Evolutionary conservation across 2,113 vertebrate genomes (phyloP).

Genomic region (Nibea albiflora): DNA sequence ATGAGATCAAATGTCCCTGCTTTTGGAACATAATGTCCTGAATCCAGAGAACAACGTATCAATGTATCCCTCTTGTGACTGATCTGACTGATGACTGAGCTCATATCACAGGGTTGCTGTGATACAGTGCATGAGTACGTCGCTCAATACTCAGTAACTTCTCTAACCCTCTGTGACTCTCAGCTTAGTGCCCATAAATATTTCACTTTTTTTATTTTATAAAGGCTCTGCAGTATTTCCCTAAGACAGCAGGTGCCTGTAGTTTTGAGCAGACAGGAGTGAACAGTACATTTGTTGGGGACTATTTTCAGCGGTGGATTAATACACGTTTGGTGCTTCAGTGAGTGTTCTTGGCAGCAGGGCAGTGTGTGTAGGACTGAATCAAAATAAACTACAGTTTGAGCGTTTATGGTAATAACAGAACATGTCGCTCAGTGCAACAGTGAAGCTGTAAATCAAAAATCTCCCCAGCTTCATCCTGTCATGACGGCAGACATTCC

Average conservation of each 20-base stretch:
- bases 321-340: neutral
- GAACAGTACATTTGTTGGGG: neutral
- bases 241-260: neutral
- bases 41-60: neutral
- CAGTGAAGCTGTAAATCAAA: neutral
- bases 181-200: neutral
- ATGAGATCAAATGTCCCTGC: neutral
- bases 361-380: neutral
- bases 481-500: neutral
- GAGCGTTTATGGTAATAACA: neutral
- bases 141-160: neutral
- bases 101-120: neutral
- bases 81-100: neutral
- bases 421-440: neutral
- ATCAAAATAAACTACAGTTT: neutral
- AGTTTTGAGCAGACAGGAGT: neutral
- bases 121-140: neutral
- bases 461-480: neutral
- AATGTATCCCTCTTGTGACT: neutral
- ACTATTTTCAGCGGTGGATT: constrained; percentile 1
- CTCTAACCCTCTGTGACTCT: neutral
- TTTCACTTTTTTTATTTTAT: neutral
- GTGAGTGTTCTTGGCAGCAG: neutral
- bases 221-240: neutral
- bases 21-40: neutral